Percentiles rank a stretch among this genome's conserved stretches.
Conservation (phyloP, 2,797 vertebrate genomes). For the Euthynnus affinis region DNA sequence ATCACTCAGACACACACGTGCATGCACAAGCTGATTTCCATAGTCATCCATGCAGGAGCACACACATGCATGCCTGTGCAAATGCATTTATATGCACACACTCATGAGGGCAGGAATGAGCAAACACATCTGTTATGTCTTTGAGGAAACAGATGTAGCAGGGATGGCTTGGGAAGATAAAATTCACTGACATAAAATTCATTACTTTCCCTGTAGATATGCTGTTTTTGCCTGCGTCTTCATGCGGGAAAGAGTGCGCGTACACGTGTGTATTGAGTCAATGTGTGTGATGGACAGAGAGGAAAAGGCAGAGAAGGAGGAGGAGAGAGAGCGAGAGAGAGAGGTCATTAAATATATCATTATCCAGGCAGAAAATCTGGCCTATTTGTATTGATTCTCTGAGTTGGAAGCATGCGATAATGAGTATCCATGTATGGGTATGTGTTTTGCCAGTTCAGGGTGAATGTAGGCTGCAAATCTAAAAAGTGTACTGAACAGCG, state of each 20-base stretch:
- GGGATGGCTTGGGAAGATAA: conserved; percentile 7
- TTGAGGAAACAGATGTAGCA: conserved; percentile 27
- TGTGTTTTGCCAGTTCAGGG: conserved; percentile 15
- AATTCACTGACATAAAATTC: conserved; percentile 16
- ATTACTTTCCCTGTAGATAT: conserved; percentile 16
- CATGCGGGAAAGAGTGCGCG: not conserved
- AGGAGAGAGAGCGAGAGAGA: too few relatives aligned
- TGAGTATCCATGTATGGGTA: conserved; percentile 27
- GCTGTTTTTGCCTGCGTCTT: not conserved
- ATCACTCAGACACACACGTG: conserved; percentile 19
- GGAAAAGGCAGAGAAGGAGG: not conserved
- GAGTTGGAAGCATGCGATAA: conserved; percentile 48
- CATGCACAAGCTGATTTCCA: not conserved
- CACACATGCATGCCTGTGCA: not conserved
- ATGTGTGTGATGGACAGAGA: conserved; percentile 39
- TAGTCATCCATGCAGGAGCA: conserved; percentile 5
- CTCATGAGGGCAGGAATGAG: not conserved
- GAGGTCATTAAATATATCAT: conserved; percentile 67
- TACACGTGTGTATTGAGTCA: conserved; percentile 14
- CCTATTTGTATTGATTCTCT: conserved; percentile 55
- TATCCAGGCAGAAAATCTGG: conserved; percentile 64
- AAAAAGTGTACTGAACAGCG: not conserved
- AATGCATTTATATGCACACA: conserved; percentile 1
- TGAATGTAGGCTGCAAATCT: not conserved
- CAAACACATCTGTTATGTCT: conserved; percentile 35